Evolutionary conservation across 2,113 vertebrate genomes (phyloP).

Genomic region (Atlantisia rogersi): DNA sequence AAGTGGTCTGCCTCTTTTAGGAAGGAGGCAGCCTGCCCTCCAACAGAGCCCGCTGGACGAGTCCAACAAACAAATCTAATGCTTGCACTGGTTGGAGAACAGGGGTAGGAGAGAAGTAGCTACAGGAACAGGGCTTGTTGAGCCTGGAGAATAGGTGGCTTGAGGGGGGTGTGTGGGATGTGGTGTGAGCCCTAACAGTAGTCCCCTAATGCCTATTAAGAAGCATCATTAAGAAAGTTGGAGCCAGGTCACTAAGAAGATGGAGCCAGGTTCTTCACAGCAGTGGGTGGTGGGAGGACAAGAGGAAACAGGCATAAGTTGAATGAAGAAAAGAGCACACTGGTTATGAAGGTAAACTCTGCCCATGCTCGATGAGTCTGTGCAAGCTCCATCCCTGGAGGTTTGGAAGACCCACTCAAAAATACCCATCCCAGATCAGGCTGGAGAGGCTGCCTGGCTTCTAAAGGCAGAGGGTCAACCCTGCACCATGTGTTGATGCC

Average conservation of each 20-base stretch:
- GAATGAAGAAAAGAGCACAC: not conserved
- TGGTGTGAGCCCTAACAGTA: not conserved
- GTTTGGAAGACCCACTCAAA: not conserved
- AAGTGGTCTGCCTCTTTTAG: not conserved
- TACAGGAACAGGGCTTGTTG: not conserved
- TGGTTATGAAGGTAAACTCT: not conserved
- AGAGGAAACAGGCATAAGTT: not conserved
- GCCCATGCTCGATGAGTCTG: not conserved
- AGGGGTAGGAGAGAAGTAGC: not conserved
- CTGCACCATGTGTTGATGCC: rapidly evolving
- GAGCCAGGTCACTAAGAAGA: not conserved
- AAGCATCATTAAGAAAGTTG: not conserved
- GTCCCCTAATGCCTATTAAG: not conserved
- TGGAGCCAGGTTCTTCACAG: not conserved
- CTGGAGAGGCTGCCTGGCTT: not conserved
- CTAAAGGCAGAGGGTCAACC: not conserved
- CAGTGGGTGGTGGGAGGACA: not conserved
- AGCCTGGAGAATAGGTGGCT: not conserved
- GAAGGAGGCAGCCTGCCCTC: not conserved
- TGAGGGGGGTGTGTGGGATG: not conserved
- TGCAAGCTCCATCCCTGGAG: not conserved
- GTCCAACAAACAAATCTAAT: not conserved
- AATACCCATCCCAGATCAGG: not conserved
- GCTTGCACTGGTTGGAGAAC: not conserved
- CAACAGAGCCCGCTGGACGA: not conserved